Percentiles rank a stretch among this genome's conserved stretches.
These are phyloP conservation scores for Apodemus agrarius DNA, from an alignment of 2,797 vertebrate genomes.

Conservation along the genomic window DNA sequence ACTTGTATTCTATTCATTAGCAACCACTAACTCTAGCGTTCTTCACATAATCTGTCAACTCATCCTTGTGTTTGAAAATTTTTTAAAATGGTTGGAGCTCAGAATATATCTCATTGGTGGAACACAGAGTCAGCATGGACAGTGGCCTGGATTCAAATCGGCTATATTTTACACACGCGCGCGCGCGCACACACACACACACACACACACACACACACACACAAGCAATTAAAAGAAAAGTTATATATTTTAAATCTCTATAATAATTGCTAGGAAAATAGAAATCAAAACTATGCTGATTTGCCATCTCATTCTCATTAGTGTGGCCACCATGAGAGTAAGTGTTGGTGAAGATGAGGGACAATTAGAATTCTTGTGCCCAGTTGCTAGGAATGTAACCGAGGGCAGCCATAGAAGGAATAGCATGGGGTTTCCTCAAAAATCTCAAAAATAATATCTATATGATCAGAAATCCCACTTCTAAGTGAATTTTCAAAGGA, in stretches of 20 bases:
- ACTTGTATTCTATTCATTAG: background rate
- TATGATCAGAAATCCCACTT: background rate
- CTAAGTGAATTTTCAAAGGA: background rate
- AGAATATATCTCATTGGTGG: background rate
- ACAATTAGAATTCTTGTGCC: background rate
- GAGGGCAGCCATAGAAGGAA: background rate
- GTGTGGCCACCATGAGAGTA: background rate
- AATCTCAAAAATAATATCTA: background rate
- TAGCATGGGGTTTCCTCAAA: background rate
- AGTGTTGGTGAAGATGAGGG: background rate
- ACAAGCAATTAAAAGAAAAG: background rate
- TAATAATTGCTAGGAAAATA: background rate
- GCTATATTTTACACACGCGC: no score
- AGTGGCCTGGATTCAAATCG: background rate
- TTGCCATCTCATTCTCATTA: background rate
- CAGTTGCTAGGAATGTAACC: background rate
- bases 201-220: background rate
- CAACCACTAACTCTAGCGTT: background rate
- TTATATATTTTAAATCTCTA: background rate
- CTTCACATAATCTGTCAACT: background rate
- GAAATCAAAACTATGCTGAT: background rate
- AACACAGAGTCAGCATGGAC: background rate
- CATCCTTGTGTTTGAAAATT: background rate
- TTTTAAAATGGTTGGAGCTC: background rate
- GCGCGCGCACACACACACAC: no score